A percentile compares a stretch with the other conserved stretches of the same genome.
Conservation (phyloP, 2,888 invertebrate genomes). For the Tachina grossa region DNA sequence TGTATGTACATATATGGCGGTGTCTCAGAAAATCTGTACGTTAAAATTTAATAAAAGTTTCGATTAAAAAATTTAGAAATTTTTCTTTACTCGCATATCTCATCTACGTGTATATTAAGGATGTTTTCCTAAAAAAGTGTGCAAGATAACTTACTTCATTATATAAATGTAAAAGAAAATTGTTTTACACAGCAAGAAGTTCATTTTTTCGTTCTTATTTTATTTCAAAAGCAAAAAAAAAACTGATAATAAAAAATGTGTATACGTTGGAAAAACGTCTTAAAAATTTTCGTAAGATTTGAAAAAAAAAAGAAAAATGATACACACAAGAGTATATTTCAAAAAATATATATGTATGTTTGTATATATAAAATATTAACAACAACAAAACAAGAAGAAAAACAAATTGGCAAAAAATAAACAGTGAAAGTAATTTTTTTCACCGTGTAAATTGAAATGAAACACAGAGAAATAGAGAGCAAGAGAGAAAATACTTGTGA, state of each 20-base stretch:
- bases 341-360: neutral
- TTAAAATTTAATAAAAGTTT: slow-evolving; percentile 23
- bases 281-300: slow-evolving; percentile 47
- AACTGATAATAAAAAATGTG: slow-evolving; percentile 70
- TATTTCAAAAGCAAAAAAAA: slow-evolving; percentile 56
- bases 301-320: slow-evolving; percentile 54
- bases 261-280: slow-evolving; percentile 66
- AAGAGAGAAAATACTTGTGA: neutral
- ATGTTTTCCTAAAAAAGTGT: slow-evolving; percentile 1
- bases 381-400: slow-evolving; percentile 37
- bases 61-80: slow-evolving; percentile 10
- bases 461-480: neutral
- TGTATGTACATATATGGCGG: slow-evolving; percentile 39
- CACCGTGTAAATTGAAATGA: slow-evolving; percentile 21
- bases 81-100: neutral
- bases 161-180: slow-evolving; percentile 49
- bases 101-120: neutral
- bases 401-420: slow-evolving; percentile 57
- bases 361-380: slow-evolving; percentile 32
- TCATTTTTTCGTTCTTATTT: slow-evolving; percentile 31
- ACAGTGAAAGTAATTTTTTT: slow-evolving; percentile 69
- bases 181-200: slow-evolving; percentile 50
- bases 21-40: slow-evolving; percentile 18
- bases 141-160: slow-evolving; percentile 19
- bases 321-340: slow-evolving; percentile 55